Conservation (phyloP, 2,888 invertebrate species). For the Pecten maximus region DNA sequence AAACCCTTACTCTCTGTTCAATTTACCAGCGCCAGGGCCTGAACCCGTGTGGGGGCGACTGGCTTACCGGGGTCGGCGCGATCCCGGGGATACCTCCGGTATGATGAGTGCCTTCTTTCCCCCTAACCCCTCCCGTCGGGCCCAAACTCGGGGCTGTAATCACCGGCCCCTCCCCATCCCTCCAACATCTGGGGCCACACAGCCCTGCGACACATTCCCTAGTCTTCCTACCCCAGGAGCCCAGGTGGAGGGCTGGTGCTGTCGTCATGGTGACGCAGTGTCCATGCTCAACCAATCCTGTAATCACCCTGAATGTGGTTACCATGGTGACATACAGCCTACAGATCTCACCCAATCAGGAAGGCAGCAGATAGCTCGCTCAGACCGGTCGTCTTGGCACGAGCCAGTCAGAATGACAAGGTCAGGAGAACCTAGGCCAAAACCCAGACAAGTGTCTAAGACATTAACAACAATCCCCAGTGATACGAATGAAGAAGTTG, state of each 20-base stretch:
- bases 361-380: not conserved
- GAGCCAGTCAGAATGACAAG: not conserved
- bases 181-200: not conserved
- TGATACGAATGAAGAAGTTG: not conserved
- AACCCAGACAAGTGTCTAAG: not conserved
- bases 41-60: not conserved
- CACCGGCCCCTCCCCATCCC: conserved; percentile 2
- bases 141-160: not conserved
- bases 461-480: not conserved
- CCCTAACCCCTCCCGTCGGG: not conserved
- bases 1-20: conserved; percentile 73
- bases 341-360: conserved; percentile 30
- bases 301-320: conserved; percentile 4
- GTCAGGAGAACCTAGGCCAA: not conserved
- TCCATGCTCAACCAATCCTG: conserved; percentile 4
- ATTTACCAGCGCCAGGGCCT: conserved; percentile 63
- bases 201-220: conserved; percentile 18
- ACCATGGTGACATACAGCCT: conserved; percentile 15
- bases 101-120: conserved; percentile 30
- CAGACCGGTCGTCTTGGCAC: not conserved
- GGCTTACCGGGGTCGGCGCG: not conserved
- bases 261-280: not conserved
- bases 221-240: not conserved
- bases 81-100: not conserved
- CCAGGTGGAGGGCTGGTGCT: conserved; percentile 14